Evolutionary conservation across 2,113 vertebrate genomes (phyloP).

Genomic region (Paracanthobrama guichenoti): DNA sequence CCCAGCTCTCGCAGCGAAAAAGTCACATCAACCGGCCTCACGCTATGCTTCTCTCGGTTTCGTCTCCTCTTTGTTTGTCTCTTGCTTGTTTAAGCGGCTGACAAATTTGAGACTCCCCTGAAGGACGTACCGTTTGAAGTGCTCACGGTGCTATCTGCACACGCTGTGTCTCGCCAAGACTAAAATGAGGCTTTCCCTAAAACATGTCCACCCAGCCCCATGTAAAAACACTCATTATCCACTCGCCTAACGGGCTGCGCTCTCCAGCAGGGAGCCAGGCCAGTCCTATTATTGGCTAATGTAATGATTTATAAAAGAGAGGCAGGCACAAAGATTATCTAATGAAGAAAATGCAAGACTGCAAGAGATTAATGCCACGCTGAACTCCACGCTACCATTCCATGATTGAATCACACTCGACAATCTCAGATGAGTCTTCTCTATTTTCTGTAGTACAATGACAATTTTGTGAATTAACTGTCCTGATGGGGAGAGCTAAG

Average conservation of each 20-base stretch:
- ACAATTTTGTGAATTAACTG: not conserved
- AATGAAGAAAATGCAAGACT: slow-evolving; percentile 48
- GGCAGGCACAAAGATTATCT: slow-evolving; percentile 43
- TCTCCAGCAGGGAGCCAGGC: slow-evolving; percentile 67
- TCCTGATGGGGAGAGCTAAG: not conserved
- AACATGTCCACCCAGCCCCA: slow-evolving; percentile 77
- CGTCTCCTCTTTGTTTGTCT: slow-evolving; percentile 18
- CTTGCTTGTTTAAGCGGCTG: slow-evolving; percentile 50
- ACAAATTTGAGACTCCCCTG: slow-evolving; percentile 51
- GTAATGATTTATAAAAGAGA: slow-evolving; percentile 60
- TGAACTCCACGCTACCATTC: slow-evolving; percentile 21
- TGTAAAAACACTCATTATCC: slow-evolving; percentile 75
- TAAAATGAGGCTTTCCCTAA: slow-evolving; percentile 62
- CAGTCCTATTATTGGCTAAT: slow-evolving; percentile 72
- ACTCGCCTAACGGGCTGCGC: slow-evolving; percentile 60
- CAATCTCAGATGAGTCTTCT: slow-evolving; percentile 27
- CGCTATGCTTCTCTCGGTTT: slow-evolving; percentile 53
- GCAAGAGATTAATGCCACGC: slow-evolving; percentile 22
- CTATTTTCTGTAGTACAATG: slow-evolving; percentile 13
- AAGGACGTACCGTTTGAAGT: slow-evolving; percentile 52
- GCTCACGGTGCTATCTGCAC: not conserved
- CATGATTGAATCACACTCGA: slow-evolving; percentile 28
- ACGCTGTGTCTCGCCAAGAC: slow-evolving; percentile 30
- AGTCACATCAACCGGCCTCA: slow-evolving; percentile 49
- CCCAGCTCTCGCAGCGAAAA: not conserved